Percentiles rank a stretch among this genome's conserved stretches.
Conservation (phyloP, 2,797 vertebrate genomes). For the Coregonus ussuriensis region DNA sequence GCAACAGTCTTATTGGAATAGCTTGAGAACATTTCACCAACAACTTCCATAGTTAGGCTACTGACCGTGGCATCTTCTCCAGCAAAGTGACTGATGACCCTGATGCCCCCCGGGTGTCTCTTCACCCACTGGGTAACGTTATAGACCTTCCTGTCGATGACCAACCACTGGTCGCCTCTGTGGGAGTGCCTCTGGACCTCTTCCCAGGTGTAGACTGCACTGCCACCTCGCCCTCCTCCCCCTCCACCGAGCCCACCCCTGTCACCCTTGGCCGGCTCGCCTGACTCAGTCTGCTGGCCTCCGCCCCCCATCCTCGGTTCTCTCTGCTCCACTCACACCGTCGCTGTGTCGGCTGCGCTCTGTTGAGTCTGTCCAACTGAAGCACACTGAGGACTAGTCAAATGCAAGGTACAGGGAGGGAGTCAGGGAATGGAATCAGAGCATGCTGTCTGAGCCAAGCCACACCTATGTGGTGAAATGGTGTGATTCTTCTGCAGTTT, state of each 20-base stretch:
- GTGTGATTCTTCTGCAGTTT: not conserved
- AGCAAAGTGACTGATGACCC: conserved; percentile 82
- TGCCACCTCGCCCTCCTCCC: conserved; percentile 39
- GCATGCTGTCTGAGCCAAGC: conserved; percentile 10
- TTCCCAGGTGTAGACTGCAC: conserved; percentile 83
- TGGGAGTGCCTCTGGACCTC: conserved; percentile 81
- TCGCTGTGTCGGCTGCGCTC: conserved; percentile 7
- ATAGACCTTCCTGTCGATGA: conserved; percentile 88
- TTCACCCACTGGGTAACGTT: conserved; percentile 82
- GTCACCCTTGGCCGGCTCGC: conserved; percentile 17
- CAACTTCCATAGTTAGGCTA: conserved; percentile 34
- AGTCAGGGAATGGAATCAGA: not conserved
- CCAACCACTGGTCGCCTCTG: conserved; percentile 84
- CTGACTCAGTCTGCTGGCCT: conserved; percentile 49
- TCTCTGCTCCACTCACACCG: conserved; percentile 47
- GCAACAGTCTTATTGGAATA: too few species aligned
- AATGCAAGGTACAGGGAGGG: conserved; percentile 14
- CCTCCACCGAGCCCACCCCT: not conserved
- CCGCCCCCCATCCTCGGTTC: conserved; percentile 54
- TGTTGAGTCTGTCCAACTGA: conserved; percentile 34
- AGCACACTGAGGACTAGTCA: conserved; percentile 29
- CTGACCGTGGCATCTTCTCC: conserved; percentile 90
- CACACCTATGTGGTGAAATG: conserved; percentile 42
- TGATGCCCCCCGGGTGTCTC: conserved; percentile 80
- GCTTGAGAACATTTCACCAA: not conserved